phyloP scores from a whole-genome alignment of 2,888 invertebrate species.

The Ametastegia equiseti region DNA sequence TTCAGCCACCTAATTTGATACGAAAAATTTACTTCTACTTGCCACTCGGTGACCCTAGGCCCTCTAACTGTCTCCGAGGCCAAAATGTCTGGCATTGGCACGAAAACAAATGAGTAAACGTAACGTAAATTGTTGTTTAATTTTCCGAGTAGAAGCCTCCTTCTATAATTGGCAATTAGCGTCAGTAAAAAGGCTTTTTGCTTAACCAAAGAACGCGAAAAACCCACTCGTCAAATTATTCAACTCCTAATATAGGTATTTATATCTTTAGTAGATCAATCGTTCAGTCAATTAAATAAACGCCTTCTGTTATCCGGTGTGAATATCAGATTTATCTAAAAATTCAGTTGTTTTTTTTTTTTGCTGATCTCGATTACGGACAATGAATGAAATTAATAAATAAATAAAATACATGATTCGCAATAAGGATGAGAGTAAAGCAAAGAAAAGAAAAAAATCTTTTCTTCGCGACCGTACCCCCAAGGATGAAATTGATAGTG shows the following conservation, averaged over 20 bases:
- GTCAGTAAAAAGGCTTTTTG: slow-evolving; percentile 1
- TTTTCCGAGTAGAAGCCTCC: background rate
- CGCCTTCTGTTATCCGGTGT: background rate
- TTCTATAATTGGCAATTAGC: slow-evolving; percentile 26
- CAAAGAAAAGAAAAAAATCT: background rate
- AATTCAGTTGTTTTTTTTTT: no score
- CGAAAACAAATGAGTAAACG: slow-evolving; percentile 18
- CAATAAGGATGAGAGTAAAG: background rate
- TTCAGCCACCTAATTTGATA: background rate
- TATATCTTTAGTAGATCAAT: background rate
- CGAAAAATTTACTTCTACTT: background rate
- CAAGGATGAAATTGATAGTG: background rate
- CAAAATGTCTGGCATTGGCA: background rate
- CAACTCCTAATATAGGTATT: background rate
- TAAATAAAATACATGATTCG: background rate
- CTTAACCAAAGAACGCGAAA: background rate
- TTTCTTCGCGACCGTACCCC: background rate
- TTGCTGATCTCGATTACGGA: background rate
- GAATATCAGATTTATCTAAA: background rate
- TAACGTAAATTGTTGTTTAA: slow-evolving; percentile 21
- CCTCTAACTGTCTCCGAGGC: background rate
- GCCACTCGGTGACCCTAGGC: background rate
- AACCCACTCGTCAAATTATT: slow-evolving; percentile 1
- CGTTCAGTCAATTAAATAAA: background rate
- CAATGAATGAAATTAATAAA: no score